A percentile compares a stretch with the other conserved stretches of the same genome.
Evolutionary conservation across 2,888 invertebrate species (phyloP).

Genomic region (Cepaea hortensis): DNA sequence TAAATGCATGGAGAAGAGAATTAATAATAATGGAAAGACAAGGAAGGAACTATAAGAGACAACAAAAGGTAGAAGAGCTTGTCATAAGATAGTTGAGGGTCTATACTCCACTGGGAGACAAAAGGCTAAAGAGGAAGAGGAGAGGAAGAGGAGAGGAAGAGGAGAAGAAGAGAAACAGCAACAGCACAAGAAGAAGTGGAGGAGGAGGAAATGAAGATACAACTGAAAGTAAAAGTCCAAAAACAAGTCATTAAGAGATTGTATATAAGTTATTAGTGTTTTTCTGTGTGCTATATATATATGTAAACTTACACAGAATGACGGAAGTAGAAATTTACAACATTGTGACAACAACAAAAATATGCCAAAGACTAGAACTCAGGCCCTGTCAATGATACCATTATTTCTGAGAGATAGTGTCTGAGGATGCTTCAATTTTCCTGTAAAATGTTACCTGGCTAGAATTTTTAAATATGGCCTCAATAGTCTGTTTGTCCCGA

Average conservation of each 20-base stretch:
- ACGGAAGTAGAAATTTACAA: too few relatives aligned
- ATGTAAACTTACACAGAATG: too few relatives aligned
- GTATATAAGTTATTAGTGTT: too few relatives aligned
- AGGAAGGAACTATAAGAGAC: background rate
- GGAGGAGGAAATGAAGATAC: background rate
- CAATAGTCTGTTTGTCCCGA: constrained; percentile 93
- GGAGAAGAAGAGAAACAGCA: background rate
- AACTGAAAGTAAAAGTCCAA: too few relatives aligned
- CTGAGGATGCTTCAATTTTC: too few relatives aligned
- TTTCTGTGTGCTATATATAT: too few relatives aligned
- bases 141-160: background rate
- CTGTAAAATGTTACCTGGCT: constrained; percentile 80
- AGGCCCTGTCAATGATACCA: too few relatives aligned
- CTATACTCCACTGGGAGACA: background rate
- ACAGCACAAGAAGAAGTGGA: background rate
- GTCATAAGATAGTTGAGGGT: background rate
- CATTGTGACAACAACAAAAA: too few relatives aligned
- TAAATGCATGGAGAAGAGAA: too few relatives aligned
- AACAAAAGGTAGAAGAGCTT: background rate
- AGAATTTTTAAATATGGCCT: constrained; percentile 90
- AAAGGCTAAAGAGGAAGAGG: background rate
- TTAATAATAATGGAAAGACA: background rate
- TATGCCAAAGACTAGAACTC: too few relatives aligned
- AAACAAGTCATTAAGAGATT: too few relatives aligned
- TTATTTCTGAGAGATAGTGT: too few relatives aligned